Percentiles rank a stretch among this genome's conserved stretches.
Conservation (phyloP, 2,888 invertebrate genomes). For the Lacanobia oleracea region DNA sequence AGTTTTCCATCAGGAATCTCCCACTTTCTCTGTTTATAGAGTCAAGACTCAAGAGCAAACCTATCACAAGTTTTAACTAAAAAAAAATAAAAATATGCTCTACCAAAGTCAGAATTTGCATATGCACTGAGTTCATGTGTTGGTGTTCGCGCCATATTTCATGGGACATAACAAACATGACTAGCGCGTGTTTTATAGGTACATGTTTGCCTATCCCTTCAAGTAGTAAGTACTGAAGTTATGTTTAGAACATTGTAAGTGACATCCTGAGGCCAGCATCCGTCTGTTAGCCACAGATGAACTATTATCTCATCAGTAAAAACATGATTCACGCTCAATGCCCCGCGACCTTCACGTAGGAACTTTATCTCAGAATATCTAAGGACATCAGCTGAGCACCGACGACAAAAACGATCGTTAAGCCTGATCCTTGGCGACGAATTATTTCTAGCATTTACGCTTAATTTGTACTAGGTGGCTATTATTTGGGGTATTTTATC, state of each 20-base stretch:
- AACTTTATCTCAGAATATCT: slow-evolving; percentile 32
- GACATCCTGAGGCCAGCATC: slow-evolving; percentile 12
- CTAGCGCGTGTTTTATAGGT: too few species aligned
- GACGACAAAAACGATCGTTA: slow-evolving; percentile 66
- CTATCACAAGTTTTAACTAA: too few species aligned
- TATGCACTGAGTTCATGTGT: too few species aligned
- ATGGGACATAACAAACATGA: not conserved
- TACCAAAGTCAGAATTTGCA: not conserved
- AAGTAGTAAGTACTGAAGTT: not conserved
- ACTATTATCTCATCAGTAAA: slow-evolving; percentile 44
- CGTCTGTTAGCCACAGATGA: slow-evolving; percentile 17
- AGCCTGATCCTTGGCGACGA: slow-evolving; percentile 18
- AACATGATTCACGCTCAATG: slow-evolving; percentile 40
- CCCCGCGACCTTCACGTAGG: slow-evolving; percentile 32
- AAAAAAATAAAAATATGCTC: too few species aligned
- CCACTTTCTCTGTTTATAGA: not conserved
- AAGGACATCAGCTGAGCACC: slow-evolving; percentile 5
- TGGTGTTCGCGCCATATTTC: not conserved
- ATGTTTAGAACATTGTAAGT: not conserved
- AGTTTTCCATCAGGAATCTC: not conserved
- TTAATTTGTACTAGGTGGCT: slow-evolving; percentile 40
- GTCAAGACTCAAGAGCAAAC: too few species aligned
- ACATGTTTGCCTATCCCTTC: not conserved
- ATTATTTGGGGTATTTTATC: slow-evolving; percentile 18
- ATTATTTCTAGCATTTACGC: slow-evolving; percentile 27